Conservation (phyloP, 1,140 invertebrate genomes). For the Drosophila willistoni region DNA sequence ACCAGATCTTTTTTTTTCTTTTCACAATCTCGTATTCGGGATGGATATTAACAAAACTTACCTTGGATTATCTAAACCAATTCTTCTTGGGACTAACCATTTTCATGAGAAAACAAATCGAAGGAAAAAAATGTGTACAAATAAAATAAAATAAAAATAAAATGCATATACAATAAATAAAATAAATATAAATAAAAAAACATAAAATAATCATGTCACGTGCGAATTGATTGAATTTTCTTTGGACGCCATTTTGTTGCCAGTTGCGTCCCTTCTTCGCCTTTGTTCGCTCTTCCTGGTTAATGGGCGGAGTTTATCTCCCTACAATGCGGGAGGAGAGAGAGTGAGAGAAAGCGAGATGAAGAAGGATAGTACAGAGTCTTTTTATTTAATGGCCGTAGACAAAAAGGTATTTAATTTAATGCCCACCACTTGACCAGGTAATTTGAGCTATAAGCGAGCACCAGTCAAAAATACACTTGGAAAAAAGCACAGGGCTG, state of each 20-base stretch:
- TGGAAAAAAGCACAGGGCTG: background rate
- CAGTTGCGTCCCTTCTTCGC: conserved; percentile 28
- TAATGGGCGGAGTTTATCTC: background rate
- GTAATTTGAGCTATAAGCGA: conserved; percentile 72
- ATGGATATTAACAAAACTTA: background rate
- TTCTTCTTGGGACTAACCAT: conserved; percentile 11
- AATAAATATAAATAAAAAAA: too few relatives aligned
- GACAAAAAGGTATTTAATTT: conserved; percentile 79
- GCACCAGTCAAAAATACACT: conserved; percentile 38
- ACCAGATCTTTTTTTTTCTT: too few relatives aligned
- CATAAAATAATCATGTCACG: conserved; percentile 79
- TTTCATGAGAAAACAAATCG: background rate
- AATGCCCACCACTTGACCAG: conserved; percentile 69
- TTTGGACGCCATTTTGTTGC: conserved; percentile 59
- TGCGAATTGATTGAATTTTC: conserved; percentile 77
- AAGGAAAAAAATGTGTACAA: conserved; percentile 18
- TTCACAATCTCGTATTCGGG: too few relatives aligned
- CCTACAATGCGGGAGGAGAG: background rate
- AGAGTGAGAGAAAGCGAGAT: background rate
- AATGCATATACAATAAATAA: conserved; percentile 72
- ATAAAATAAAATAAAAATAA: conserved; percentile 51
- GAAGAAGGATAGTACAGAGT: conserved; percentile 16
- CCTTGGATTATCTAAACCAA: background rate
- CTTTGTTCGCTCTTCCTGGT: conserved; percentile 12
- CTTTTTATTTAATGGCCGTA: conserved; percentile 69